Conservation (phyloP, 2,113 vertebrate species). For the Otis tarda region DNA sequence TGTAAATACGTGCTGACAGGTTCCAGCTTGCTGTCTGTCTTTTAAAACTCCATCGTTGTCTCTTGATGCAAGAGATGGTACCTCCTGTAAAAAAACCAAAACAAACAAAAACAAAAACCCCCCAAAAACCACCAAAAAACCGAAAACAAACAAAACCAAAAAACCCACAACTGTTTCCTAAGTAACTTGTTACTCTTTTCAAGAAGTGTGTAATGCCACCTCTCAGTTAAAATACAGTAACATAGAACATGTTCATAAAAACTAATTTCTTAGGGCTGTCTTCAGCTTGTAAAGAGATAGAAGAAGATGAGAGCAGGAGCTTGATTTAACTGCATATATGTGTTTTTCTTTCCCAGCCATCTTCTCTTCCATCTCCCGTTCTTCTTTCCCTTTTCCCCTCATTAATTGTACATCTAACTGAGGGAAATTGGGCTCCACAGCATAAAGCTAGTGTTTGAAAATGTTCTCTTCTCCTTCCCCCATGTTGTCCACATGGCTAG, state of each 20-base stretch:
- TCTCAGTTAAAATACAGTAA: neutral
- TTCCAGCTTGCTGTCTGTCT: neutral
- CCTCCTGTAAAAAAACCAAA: neutral
- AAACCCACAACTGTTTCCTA: neutral
- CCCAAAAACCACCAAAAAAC: too few relatives aligned
- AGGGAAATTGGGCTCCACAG: neutral
- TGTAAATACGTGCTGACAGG: neutral
- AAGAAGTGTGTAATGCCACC: neutral
- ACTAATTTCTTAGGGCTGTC: neutral
- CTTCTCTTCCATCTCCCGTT: neutral
- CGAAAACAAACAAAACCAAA: neutral
- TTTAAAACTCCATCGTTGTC: neutral
- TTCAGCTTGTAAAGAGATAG: neutral
- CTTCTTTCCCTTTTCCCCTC: neutral
- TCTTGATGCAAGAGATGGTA: neutral
- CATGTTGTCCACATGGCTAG: neutral
- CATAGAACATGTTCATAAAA: neutral
- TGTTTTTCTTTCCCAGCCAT: neutral
- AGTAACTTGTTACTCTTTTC: neutral
- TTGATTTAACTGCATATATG: neutral
- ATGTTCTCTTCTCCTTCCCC: neutral
- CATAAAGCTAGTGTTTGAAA: neutral
- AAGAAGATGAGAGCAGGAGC: neutral
- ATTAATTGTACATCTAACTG: neutral
- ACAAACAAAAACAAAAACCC: too few relatives aligned